phyloP scores from a whole-genome alignment of 2,888 invertebrate species.

The Glaucopsyche alexis region DNA sequence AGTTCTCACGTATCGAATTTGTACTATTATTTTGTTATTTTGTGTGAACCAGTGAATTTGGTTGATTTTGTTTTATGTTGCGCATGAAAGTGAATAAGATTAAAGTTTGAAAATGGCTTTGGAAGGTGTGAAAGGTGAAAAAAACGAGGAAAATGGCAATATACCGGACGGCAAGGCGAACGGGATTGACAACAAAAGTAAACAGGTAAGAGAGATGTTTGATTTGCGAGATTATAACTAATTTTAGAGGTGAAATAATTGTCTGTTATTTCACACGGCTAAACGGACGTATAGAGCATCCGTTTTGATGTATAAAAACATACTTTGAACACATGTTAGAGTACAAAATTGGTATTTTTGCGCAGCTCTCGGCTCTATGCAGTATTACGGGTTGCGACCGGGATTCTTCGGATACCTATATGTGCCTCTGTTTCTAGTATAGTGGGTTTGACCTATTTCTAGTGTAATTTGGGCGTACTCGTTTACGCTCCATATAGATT shows the following conservation, averaged over 20 bases:
- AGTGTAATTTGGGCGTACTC: constrained; percentile 36
- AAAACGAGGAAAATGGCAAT: constrained; percentile 76
- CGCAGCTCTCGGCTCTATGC: constrained; percentile 51
- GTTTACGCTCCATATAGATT: constrained; percentile 22
- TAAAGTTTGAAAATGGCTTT: constrained; percentile 71
- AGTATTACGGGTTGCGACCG: constrained; percentile 47
- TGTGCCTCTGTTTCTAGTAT: constrained; percentile 52
- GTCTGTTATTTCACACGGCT: constrained; percentile 29
- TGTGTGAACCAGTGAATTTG: constrained; percentile 56
- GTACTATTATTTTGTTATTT: constrained; percentile 53
- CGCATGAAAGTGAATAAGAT: constrained; percentile 76
- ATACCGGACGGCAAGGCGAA: constrained; percentile 76
- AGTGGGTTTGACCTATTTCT: constrained; percentile 73
- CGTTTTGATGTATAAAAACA: not conserved
- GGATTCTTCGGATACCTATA: constrained; percentile 53
- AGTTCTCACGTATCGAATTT: constrained; percentile 68
- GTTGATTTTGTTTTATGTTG: constrained; percentile 54
- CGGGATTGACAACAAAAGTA: constrained; percentile 80
- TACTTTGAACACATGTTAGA: constrained; percentile 33
- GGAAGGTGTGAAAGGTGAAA: constrained; percentile 78
- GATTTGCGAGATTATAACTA: constrained; percentile 33
- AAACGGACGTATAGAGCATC: not conserved
- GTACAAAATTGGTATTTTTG: constrained; percentile 54
- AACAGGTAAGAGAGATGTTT: constrained; percentile 65
- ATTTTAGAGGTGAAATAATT: constrained; percentile 26